Evolutionary conservation across 2,113 vertebrate species (phyloP).

Genomic region (Oreocharis arfaki): DNA sequence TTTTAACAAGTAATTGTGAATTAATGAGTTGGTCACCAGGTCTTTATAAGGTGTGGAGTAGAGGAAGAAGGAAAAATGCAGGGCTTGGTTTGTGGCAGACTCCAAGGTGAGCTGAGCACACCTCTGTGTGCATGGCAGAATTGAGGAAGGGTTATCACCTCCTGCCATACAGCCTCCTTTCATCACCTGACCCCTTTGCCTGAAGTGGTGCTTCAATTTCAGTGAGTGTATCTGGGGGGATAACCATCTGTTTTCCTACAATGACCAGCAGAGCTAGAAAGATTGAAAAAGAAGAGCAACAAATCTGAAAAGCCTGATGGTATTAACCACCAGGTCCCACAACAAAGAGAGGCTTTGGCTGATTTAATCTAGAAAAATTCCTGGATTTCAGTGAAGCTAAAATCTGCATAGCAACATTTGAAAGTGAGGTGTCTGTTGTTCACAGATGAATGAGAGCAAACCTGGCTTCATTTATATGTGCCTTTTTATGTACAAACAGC

Average conservation of each 20-base stretch:
- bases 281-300: not conserved
- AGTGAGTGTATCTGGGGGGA: not conserved
- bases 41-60: not conserved
- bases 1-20: not conserved
- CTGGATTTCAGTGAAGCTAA: not conserved
- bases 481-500: not conserved
- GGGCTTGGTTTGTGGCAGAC: not conserved
- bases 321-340: not conserved
- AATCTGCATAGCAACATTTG: not conserved
- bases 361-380: not conserved
- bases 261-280: not conserved
- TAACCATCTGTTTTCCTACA: not conserved
- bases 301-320: not conserved
- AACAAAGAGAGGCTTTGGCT: not conserved
- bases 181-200: not conserved
- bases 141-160: not conserved
- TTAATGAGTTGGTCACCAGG: not conserved
- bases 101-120: accelerated
- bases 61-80: not conserved
- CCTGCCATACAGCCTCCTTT: not conserved
- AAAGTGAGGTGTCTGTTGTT: not conserved
- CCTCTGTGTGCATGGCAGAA: not conserved
- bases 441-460: not conserved
- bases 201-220: not conserved
- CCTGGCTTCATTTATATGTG: not conserved